A percentile compares a stretch with the other conserved stretches of the same genome.
phyloP scores from a whole-genome alignment of 2,797 vertebrate species.

The Buphagus erythrorhynchus region DNA sequence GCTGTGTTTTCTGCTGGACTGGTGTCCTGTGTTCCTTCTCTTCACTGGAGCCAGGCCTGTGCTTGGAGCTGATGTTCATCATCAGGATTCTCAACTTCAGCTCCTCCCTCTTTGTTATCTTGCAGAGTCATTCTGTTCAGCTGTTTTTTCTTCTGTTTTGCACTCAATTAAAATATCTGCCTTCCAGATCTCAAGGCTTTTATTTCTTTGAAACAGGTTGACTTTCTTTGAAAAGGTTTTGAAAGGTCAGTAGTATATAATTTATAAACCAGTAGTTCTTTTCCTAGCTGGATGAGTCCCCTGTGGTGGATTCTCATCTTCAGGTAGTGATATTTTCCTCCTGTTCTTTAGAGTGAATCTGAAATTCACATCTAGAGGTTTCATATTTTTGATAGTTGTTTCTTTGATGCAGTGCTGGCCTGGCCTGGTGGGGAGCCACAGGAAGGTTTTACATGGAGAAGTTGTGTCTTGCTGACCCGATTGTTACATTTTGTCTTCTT shows the following conservation, averaged over 20 bases:
- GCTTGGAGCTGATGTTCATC: background rate
- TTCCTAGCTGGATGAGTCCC: background rate
- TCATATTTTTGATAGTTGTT: background rate
- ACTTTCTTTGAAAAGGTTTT: background rate
- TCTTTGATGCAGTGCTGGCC: background rate
- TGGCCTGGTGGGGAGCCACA: rapidly evolving
- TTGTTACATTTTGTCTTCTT: background rate
- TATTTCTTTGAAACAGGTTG: background rate
- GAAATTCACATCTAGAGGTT: background rate
- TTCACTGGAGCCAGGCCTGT: background rate
- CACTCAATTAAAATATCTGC: background rate
- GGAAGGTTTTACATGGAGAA: background rate
- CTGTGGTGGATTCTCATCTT: background rate
- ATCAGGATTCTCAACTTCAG: background rate
- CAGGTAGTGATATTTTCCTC: background rate
- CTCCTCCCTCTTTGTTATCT: background rate
- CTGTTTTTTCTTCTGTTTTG: background rate
- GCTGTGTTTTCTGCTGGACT: background rate
- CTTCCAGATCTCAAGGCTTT: background rate
- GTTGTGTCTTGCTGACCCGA: background rate
- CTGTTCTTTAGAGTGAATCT: background rate
- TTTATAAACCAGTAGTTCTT: background rate
- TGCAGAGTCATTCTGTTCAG: background rate
- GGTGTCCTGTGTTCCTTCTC: background rate
- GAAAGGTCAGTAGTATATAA: rapidly evolving